phyloP scores from a whole-genome alignment of 1,140 invertebrate species.

The Rhopalosiphum padi region DNA sequence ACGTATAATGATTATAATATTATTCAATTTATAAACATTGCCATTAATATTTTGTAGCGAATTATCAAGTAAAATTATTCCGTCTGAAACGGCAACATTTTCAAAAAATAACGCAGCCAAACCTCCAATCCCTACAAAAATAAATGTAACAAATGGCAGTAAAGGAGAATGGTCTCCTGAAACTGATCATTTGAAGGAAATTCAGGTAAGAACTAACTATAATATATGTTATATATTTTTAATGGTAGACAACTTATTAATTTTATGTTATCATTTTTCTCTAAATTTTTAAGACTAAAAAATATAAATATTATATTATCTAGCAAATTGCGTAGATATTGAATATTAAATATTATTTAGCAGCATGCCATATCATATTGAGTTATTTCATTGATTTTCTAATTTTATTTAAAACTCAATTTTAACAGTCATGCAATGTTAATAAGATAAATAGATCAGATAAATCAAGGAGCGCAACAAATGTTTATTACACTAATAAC shows the following conservation, averaged over 20 bases:
- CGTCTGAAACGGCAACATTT: background rate
- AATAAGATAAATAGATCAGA: no score
- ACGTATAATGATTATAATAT: background rate
- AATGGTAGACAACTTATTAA: background rate
- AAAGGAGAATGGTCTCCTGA: background rate
- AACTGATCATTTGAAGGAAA: constrained; percentile 24
- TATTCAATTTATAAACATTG: background rate
- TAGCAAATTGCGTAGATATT: no score
- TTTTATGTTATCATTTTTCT: no score
- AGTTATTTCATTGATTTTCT: no score
- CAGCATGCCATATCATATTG: no score
- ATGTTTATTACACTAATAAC: no score
- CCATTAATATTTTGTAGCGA: constrained; percentile 29
- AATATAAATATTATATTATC: no score
- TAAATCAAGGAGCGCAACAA: no score
- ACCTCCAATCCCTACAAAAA: constrained; percentile 38
- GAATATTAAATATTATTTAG: no score
- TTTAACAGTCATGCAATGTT: no score
- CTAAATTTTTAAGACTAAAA: no score
- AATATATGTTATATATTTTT: background rate
- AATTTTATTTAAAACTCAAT: no score
- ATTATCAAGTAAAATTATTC: background rate
- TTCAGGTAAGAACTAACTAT: background rate
- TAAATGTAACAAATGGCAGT: constrained; percentile 39
- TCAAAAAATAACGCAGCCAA: constrained; percentile 17